Evolutionary conservation across 2,888 invertebrate genomes (phyloP).

Genomic region (Phytoseiulus persimilis): DNA sequence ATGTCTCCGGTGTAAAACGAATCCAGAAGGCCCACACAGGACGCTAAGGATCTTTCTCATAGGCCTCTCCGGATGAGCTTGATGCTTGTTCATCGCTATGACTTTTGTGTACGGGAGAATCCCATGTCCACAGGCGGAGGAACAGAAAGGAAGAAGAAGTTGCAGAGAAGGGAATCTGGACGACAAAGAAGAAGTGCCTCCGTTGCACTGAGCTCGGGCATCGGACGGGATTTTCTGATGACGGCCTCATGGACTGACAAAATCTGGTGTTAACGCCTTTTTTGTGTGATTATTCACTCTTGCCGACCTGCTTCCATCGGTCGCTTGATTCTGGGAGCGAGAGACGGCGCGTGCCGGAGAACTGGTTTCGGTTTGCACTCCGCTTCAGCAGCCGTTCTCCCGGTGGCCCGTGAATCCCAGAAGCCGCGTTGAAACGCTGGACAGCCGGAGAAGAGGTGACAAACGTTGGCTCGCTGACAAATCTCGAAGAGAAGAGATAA

Average conservation of each 20-base stretch:
- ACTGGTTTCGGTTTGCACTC: neutral
- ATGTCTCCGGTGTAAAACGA: neutral
- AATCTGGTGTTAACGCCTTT: neutral
- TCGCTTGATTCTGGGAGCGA: neutral
- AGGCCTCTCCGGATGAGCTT: neutral
- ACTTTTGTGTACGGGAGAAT: neutral
- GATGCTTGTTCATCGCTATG: neutral
- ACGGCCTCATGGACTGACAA: neutral
- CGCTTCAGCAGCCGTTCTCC: neutral
- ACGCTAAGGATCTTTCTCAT: neutral
- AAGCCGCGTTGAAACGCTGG: neutral
- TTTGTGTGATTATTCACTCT: neutral
- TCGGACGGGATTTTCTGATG: neutral
- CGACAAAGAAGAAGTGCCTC: neutral
- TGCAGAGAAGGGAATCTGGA: neutral
- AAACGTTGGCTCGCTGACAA: neutral
- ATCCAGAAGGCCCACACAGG: neutral
- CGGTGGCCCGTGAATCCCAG: neutral
- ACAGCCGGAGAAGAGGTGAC: neutral
- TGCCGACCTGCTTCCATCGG: neutral
- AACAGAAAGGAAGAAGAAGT: too few species aligned
- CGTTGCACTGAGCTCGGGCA: neutral
- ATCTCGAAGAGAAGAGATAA: neutral
- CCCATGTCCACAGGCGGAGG: neutral
- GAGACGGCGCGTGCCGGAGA: neutral